Conservation (phyloP, 2,113 vertebrate genomes). For the Erpornis zantholeuca region DNA sequence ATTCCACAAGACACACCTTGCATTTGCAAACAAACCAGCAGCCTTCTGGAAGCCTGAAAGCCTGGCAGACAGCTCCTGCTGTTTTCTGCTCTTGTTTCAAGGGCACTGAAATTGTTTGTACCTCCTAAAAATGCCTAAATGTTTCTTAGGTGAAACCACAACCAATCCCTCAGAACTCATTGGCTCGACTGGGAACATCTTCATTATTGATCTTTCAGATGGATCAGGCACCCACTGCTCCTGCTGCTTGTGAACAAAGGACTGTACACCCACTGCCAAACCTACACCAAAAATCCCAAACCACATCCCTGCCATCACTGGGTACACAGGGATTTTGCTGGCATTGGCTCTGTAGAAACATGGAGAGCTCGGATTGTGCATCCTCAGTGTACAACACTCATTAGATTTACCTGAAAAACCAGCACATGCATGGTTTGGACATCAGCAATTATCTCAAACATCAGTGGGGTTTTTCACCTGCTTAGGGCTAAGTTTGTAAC, state of each 20-base stretch:
- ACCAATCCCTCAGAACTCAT: background rate
- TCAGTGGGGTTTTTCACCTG: background rate
- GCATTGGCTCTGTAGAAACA: background rate
- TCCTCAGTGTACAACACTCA: fast-evolving
- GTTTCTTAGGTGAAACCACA: background rate
- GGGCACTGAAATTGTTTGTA: background rate
- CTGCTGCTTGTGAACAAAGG: background rate
- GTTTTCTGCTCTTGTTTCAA: background rate
- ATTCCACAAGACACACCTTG: background rate
- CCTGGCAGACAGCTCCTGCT: background rate
- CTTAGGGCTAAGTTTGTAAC: background rate
- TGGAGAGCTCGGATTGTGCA: background rate
- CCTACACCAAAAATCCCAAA: background rate
- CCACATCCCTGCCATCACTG: background rate
- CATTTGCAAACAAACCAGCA: background rate
- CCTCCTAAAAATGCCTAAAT: background rate
- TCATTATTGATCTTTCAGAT: background rate
- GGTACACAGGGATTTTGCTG: fast-evolving
- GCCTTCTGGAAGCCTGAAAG: background rate
- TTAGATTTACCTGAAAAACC: background rate
- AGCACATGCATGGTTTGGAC: background rate
- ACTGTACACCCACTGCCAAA: background rate
- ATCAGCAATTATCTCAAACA: background rate
- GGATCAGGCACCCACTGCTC: background rate
- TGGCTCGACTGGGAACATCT: fast-evolving